phyloP scores from a whole-genome alignment of 1,140 invertebrate species.

The Drosophila takahashii region DNA sequence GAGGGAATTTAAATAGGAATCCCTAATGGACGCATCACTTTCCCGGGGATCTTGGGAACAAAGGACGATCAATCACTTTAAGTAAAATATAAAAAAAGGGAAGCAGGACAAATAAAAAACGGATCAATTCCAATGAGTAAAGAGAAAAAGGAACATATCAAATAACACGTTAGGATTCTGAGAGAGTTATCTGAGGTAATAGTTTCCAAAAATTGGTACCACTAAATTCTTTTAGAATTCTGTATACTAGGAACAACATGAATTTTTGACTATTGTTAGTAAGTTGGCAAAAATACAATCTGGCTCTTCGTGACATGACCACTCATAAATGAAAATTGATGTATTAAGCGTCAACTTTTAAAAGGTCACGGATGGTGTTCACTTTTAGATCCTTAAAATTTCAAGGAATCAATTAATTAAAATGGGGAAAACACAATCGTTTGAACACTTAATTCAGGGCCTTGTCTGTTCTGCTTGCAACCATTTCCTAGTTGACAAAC shows the following conservation, averaged over 20 bases:
- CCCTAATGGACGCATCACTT: slow-evolving; percentile 3
- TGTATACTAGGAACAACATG: too few species aligned
- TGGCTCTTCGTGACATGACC: too few species aligned
- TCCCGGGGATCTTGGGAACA: neutral
- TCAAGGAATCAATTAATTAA: neutral
- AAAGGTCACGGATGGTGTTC: too few species aligned
- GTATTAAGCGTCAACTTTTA: too few species aligned
- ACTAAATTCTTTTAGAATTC: too few species aligned
- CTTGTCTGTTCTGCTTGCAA: neutral
- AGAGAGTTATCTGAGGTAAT: neutral
- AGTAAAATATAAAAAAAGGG: neutral
- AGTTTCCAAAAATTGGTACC: too few species aligned
- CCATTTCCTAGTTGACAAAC: slow-evolving; percentile 19
- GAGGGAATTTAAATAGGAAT: neutral
- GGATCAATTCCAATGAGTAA: slow-evolving; percentile 4
- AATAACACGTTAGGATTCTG: neutral
- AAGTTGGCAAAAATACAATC: too few species aligned
- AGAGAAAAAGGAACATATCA: neutral
- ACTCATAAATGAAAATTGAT: too few species aligned
- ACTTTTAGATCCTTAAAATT: neutral
- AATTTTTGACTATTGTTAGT: too few species aligned
- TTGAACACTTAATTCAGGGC: neutral
- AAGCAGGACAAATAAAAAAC: neutral
- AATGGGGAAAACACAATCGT: neutral
- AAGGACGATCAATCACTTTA: slow-evolving; percentile 11